Conservation (phyloP, 1,140 invertebrate species). For the Ceratoteleas bidentatus region DNA sequence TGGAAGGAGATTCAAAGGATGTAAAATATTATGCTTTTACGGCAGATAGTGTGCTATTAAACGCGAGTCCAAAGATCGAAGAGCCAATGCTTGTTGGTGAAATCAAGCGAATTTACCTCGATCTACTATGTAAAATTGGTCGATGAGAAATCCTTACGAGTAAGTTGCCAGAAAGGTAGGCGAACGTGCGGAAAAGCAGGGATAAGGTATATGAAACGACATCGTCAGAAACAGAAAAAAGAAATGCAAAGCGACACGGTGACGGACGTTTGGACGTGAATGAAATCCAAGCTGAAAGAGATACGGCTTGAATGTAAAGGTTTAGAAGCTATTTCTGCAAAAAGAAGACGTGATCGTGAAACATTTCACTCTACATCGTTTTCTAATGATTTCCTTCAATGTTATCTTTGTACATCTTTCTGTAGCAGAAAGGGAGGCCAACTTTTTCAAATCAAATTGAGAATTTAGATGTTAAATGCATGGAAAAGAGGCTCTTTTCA, state of each 20-base stretch:
- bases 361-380: constrained; percentile 60
- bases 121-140: constrained; percentile 74
- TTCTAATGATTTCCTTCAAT: constrained; percentile 61
- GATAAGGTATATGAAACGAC: constrained; percentile 62
- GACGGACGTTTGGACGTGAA: constrained; percentile 67
- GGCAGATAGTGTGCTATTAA: constrained; percentile 71
- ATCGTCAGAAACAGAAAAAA: constrained; percentile 55
- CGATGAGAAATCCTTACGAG: constrained; percentile 59
- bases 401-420: constrained; percentile 35
- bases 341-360: constrained; percentile 53
- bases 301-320: constrained; percentile 61
- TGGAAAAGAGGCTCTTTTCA: not conserved
- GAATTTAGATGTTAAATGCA: constrained; percentile 2
- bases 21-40: constrained; percentile 80
- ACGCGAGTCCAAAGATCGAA: constrained; percentile 75
- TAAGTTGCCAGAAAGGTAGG: constrained; percentile 56
- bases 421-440: constrained; percentile 6
- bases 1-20: not conserved
- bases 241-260: constrained; percentile 60
- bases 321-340: constrained; percentile 58
- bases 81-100: constrained; percentile 59
- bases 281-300: constrained; percentile 65
- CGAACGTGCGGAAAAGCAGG: constrained; percentile 50
- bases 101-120: constrained; percentile 72
- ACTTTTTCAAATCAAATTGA: constrained; percentile 15